phyloP scores from a whole-genome alignment of 2,797 vertebrate species.

The Hoplostethus atlanticus region DNA sequence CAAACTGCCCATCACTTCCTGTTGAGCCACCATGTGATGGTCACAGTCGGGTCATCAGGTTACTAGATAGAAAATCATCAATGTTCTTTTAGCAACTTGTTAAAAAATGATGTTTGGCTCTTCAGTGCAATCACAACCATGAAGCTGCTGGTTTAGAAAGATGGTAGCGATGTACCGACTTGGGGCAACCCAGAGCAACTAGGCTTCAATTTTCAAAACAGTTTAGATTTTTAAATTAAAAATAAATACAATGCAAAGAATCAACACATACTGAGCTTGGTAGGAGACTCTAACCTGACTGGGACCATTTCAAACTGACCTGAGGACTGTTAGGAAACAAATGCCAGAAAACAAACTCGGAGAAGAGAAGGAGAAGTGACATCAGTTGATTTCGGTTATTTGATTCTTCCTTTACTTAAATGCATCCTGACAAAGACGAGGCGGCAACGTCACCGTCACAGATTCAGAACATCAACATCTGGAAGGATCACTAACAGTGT shows the following conservation, averaged over 20 bases:
- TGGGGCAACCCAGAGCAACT: neutral
- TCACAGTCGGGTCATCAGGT: conserved; percentile 18
- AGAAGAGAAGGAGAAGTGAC: conserved; percentile 41
- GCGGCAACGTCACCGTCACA: no score
- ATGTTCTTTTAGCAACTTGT: no score
- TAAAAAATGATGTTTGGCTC: no score
- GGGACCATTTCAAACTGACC: conserved; percentile 61
- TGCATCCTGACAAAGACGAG: neutral
- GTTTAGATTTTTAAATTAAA: no score
- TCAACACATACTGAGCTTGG: neutral
- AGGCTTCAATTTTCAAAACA: no score
- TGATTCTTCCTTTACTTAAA: conserved; percentile 4
- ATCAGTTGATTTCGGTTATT: neutral
- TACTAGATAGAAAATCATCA: neutral
- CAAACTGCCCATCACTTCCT: conserved; percentile 29
- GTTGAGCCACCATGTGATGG: conserved; percentile 48
- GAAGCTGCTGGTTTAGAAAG: no score
- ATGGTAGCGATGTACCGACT: no score
- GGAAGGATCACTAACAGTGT: no score
- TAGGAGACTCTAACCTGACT: conserved; percentile 44
- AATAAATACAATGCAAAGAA: no score
- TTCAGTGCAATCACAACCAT: no score
- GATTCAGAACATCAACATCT: no score
- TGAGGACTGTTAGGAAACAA: conserved; percentile 71
- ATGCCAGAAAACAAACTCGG: conserved; percentile 60